Base-by-base conservation (phyloP, 2,113 vertebrate genomes). In the Xiphophorus maculatus region DNA sequence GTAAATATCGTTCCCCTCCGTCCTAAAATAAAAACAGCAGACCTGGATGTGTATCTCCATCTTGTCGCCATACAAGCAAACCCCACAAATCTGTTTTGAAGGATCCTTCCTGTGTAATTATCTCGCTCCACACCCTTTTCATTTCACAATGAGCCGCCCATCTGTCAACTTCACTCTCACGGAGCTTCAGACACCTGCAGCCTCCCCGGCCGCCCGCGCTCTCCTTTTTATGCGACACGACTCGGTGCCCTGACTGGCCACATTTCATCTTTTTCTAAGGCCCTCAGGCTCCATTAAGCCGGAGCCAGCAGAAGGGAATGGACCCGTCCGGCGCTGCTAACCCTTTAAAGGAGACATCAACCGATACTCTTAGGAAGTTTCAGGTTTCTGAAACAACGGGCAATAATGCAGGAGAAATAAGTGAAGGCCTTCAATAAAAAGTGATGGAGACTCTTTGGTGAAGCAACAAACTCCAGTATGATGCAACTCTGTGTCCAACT, bases 181-280 rank as follows among this genome's bases (percentile, higher is more conserved):
- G 14, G 72, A 82, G 80, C 77, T 63, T 48, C 75, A 54, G 69
- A 80, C 80, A 84, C 82, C 82, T 80, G 77, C 82, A 81, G 65
- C 87, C 35, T 37, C 35, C 35, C 35, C 10, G 35, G 35, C 35
- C 35, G 35, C 10, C 35, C 91, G 90, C 69, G 81, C 89, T 92
- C 88, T 91, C 13, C 89, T 87, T 33, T 92, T 92, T 90, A 92
- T 88, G 89, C 88, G 91, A 84, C 89, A 82, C 81, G 77, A 80
- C 85, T 83, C 74, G 88, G 64, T 79, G 74, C 84, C 83, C 77
- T 61, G 84, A 85, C 87, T 84, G 80, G 85, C 75, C 90, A 79
- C 81, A 87, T 90, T 91, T 90, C 88, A 91, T 91, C 86, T 90
- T 77, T 82, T 85, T 70, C 77, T 81, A 84, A 87, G 85, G 77